Conservation (phyloP, 2,113 vertebrate genomes). For the Boleophthalmus pectinirostris region DNA sequence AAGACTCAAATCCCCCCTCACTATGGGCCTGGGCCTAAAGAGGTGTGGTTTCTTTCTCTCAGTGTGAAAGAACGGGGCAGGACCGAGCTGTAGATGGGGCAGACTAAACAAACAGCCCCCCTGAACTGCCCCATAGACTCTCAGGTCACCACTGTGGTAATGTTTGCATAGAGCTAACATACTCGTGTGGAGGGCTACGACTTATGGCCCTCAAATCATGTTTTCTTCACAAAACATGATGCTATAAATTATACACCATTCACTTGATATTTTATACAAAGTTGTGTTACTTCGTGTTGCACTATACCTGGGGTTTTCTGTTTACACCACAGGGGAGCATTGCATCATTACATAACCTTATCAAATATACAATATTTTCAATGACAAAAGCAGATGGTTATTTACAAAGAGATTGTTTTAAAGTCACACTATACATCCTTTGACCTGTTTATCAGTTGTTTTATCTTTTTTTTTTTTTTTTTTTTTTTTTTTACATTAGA, state of each 20-base stretch:
- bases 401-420: not conserved
- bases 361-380: constrained; percentile 7
- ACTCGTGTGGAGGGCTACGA: constrained; percentile 32
- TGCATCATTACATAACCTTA: constrained; percentile 43
- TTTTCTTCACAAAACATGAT: constrained; percentile 1
- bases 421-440: not conserved
- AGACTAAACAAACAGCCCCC: constrained; percentile 66
- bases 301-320: constrained; percentile 11
- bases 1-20: constrained; percentile 20
- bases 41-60: constrained; percentile 72
- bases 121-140: constrained; percentile 1
- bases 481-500: not conserved
- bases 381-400: not conserved
- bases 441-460: not conserved
- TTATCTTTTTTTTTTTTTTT: not conserved
- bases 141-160: constrained; percentile 25
- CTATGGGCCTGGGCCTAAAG: constrained; percentile 46
- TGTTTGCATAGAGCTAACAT: constrained; percentile 47
- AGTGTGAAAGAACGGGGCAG: constrained; percentile 72
- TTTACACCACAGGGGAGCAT: constrained; percentile 25
- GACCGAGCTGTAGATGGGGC: constrained; percentile 65
- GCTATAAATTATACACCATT: constrained; percentile 2
- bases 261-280: not conserved
- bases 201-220: constrained; percentile 30
- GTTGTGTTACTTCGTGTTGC: constrained; percentile 13